These are phyloP conservation scores for Hipparchia semele DNA, from an alignment of 2,888 invertebrate genomes.

Conservation along the genomic window DNA sequence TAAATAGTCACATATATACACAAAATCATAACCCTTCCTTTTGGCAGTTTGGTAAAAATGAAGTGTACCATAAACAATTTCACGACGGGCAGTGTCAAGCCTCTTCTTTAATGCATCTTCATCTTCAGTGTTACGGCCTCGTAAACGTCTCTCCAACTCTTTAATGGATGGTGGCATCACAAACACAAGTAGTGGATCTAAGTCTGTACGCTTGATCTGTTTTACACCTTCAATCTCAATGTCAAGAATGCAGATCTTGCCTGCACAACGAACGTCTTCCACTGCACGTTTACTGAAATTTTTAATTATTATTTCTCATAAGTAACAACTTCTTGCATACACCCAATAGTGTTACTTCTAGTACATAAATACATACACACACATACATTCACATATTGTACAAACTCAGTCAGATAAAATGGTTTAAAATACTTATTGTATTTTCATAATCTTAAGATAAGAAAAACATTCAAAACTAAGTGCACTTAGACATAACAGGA, in stretches of 20 bases:
- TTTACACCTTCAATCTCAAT: constrained; percentile 98
- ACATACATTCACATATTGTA: no score
- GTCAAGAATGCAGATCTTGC: constrained; percentile 96
- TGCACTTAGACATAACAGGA: no score
- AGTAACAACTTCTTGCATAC: no score
- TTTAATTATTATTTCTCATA: no score
- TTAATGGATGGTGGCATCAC: constrained; percentile 95
- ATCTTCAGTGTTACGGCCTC: constrained; percentile 93
- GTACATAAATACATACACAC: no score
- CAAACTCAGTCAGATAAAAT: no score
- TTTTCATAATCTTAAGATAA: no score
- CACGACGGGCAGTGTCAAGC: constrained; percentile 89
- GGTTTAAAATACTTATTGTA: no score
- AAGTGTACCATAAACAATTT: constrained; percentile 91
- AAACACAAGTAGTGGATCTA: constrained; percentile 94
- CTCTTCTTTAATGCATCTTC: constrained; percentile 92
- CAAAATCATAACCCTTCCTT: no score
- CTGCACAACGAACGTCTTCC: constrained; percentile 88
- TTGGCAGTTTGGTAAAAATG: neutral
- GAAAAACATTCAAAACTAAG: no score
- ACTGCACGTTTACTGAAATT: constrained; percentile 91
- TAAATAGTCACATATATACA: no score
- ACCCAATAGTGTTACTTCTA: no score
- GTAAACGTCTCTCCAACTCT: constrained; percentile 88
- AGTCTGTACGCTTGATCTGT: constrained; percentile 89